Evolutionary conservation across 53 echinoderm and acorn worm species (phyloP).

Genomic region (Glandiceps talaboti): DNA sequence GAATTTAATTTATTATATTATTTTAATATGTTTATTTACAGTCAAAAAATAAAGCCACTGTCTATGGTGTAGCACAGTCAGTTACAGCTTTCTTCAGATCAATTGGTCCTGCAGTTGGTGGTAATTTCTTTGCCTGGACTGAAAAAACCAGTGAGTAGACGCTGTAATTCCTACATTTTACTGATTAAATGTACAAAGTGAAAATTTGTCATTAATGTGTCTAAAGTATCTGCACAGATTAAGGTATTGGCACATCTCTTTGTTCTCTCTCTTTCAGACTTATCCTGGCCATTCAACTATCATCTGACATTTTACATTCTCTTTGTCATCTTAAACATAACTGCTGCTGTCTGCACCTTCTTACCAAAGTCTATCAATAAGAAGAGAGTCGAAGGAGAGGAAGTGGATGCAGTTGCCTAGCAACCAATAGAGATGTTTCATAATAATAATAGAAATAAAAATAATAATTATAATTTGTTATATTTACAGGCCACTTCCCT

Average conservation of each 20-base stretch:
- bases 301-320: not conserved
- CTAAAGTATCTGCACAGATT: no score
- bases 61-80: not conserved
- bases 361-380: not conserved
- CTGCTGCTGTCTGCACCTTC: not conserved
- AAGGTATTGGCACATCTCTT: no score
- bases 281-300: not conserved
- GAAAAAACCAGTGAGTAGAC: not conserved
- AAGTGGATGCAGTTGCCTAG: not conserved
- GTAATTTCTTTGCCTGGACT: not conserved
- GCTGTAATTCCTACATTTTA: not conserved
- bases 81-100: not conserved
- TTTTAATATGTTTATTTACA: not conserved
- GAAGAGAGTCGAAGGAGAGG: not conserved
- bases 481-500: no score
- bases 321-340: not conserved
- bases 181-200: no score
- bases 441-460: no score
- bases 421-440: not conserved
- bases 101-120: not conserved
- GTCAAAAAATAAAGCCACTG: not conserved
- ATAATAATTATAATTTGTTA: no score
- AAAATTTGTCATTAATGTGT: no score
- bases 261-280: not conserved
- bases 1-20: no score